phyloP scores from a whole-genome alignment of 2,113 vertebrate species.

The Menidia beryllina region DNA sequence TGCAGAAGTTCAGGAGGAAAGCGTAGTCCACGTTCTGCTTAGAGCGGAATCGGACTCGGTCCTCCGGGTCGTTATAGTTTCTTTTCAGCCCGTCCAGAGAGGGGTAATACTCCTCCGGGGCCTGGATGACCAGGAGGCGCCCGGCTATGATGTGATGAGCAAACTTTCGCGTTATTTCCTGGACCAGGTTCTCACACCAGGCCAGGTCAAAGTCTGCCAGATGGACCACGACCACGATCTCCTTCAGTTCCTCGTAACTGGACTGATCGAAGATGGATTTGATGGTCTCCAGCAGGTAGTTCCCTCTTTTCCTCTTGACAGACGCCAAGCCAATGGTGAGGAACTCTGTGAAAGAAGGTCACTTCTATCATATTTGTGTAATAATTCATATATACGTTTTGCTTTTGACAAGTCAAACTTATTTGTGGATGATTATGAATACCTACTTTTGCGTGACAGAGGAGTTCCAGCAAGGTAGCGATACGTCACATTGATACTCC shows the following conservation, averaged over 20 bases:
- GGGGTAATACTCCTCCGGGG: constrained; percentile 95
- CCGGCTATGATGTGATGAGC: constrained; percentile 97
- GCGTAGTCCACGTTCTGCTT: constrained; percentile 97
- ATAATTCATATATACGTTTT: background rate
- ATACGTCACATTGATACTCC: constrained; percentile 94
- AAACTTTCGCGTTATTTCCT: constrained; percentile 96
- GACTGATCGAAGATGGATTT: constrained; percentile 98
- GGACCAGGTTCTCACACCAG: constrained; percentile 93
- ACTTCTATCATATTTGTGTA: background rate
- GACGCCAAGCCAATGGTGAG: constrained; percentile 96
- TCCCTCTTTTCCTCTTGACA: constrained; percentile 94
- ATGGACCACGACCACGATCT: constrained; percentile 95
- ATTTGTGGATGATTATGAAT: background rate
- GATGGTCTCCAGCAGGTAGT: constrained; percentile 96
- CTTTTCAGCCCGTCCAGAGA: constrained; percentile 93
- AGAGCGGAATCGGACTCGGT: constrained; percentile 95
- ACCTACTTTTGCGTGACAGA: constrained; percentile 92
- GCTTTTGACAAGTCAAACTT: background rate
- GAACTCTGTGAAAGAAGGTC: constrained; percentile 85
- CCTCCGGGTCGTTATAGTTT: constrained; percentile 98
- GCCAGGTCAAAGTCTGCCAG: constrained; percentile 92
- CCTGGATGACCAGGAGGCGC: constrained; percentile 93
- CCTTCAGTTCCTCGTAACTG: constrained; percentile 96
- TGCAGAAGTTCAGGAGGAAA: constrained; percentile 94
- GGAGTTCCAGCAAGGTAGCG: constrained; percentile 93